phyloP scores from a whole-genome alignment of 1,140 invertebrate genomes.

The Sipha flava region DNA sequence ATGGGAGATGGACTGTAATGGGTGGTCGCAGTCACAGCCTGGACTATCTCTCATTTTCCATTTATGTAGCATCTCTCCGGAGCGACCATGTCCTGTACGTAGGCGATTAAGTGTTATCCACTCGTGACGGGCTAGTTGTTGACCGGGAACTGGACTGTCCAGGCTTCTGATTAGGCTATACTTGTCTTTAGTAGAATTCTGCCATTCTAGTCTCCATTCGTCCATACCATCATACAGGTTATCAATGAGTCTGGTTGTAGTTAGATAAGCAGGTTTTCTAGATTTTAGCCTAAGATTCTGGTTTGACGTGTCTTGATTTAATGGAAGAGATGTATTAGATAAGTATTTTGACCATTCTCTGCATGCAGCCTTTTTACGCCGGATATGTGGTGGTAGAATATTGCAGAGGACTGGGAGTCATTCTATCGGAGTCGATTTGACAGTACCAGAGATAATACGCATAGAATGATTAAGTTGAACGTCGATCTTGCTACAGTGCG shows the following conservation, averaged over 20 bases:
- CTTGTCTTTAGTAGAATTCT: neutral
- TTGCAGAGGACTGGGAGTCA: neutral
- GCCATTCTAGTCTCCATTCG: neutral
- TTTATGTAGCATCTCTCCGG: neutral
- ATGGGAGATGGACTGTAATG: neutral
- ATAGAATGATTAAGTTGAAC: conserved; percentile 9
- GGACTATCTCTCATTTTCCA: neutral
- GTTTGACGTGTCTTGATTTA: neutral
- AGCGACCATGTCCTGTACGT: neutral
- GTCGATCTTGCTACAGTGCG: conserved; percentile 5
- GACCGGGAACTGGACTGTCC: neutral
- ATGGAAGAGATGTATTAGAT: neutral
- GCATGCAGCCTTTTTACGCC: neutral
- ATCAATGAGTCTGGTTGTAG: neutral
- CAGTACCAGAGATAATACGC: conserved; percentile 2
- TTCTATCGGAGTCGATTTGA: conserved; percentile 7
- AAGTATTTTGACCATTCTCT: neutral
- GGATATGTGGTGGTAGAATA: neutral
- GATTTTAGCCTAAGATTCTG: neutral
- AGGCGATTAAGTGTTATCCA: neutral
- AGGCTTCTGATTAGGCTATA: neutral
- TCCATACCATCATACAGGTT: neutral
- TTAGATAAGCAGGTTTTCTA: neutral
- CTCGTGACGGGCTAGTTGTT: neutral
- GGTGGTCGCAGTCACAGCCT: neutral